Conservation (phyloP, 1,140 invertebrate species). For the Dreissena polymorpha region DNA sequence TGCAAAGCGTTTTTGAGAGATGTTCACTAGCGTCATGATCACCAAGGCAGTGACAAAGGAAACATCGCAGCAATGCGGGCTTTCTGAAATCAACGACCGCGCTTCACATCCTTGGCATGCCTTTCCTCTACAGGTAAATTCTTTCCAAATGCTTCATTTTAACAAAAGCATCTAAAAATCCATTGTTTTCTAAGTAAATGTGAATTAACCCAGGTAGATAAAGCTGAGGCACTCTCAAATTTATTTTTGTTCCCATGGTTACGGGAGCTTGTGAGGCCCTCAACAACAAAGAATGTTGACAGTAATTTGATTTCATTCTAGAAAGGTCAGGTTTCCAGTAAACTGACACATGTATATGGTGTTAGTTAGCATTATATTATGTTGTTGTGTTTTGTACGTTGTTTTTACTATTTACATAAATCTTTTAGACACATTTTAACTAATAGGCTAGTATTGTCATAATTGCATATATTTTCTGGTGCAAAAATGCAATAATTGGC, state of each 20-base stretch:
- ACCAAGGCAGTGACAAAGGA: too few species aligned
- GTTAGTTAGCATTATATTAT: not conserved
- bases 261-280: conserved; percentile 50
- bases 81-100: too few species aligned
- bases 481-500: too few species aligned
- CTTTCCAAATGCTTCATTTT: conserved; percentile 54
- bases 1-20: too few species aligned
- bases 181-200: conserved; percentile 57
- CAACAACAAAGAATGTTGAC: conserved; percentile 50
- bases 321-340: not conserved
- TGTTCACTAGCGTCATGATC: too few species aligned
- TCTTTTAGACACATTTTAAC: too few species aligned
- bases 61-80: too few species aligned
- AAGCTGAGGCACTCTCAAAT: conserved; percentile 49
- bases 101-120: conserved; percentile 30
- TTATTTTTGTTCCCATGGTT: conserved; percentile 51
- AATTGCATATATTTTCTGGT: too few species aligned
- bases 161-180: conserved; percentile 57
- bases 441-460: too few species aligned
- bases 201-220: conserved; percentile 52
- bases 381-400: too few species aligned
- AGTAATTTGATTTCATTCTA: conserved; percentile 36
- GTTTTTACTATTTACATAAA: too few species aligned
- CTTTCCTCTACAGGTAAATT: conserved; percentile 46
- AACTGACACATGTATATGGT: not conserved